These are phyloP conservation scores for Balaeniceps rex DNA, from an alignment of 2,113 vertebrate genomes.

Conservation along the genomic window DNA sequence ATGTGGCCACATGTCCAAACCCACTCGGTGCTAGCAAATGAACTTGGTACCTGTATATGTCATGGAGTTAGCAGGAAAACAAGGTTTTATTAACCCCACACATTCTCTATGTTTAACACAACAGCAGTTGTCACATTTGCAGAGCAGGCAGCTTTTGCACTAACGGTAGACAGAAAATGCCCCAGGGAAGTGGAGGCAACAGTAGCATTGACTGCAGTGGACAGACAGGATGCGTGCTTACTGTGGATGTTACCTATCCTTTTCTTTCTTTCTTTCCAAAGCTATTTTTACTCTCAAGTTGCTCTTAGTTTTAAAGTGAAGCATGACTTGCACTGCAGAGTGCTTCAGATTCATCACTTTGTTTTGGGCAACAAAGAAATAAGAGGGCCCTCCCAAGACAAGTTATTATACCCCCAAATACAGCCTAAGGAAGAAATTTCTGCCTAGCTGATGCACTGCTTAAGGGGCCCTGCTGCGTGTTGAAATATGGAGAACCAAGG, in stretches of 20 bases:
- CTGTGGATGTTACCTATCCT: no score
- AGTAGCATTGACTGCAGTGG: background rate
- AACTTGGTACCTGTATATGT: background rate
- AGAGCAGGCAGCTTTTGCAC: background rate
- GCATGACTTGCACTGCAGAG: background rate
- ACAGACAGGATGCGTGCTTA: background rate
- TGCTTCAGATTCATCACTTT: background rate
- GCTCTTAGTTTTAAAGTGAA: background rate
- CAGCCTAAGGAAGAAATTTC: background rate
- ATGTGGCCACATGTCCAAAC: background rate
- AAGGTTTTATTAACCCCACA: background rate
- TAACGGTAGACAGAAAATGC: background rate
- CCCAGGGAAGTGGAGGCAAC: background rate
- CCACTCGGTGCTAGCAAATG: fast-evolving
- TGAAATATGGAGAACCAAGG: background rate
- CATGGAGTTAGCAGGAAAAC: background rate
- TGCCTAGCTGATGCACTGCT: background rate
- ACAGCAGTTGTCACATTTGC: background rate
- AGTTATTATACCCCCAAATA: background rate
- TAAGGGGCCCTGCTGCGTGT: background rate
- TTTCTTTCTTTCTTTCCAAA: background rate
- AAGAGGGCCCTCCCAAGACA: background rate
- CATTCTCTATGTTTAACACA: background rate
- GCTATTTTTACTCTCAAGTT: background rate
- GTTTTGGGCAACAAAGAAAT: background rate